Base-by-base conservation (phyloP, 2,888 invertebrate species). In the Limnephilus lunatus region DNA sequence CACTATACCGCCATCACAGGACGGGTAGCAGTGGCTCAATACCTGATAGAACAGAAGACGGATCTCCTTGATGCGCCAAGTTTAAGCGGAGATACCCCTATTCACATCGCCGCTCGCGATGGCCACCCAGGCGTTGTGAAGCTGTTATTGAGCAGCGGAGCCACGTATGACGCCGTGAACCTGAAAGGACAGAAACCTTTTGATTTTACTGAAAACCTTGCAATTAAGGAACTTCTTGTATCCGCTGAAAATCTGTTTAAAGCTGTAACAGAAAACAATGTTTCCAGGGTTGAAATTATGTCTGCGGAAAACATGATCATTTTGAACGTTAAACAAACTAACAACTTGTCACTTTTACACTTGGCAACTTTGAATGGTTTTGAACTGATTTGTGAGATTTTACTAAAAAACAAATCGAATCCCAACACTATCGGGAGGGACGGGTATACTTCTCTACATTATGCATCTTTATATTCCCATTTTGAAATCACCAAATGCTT, bases 161-260 rank as follows among this genome's bases (percentile, higher is more conserved):
- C 87, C 48, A 68, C 31, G n/a, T 87, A 87, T 32, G 32, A 87
- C 9, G 30, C 30, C 14, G 15, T 14, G 3, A 68, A 53, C 31
- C 30, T 31, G 15, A 15, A 7, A 1, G 53, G 31, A 30, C 32
- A 48, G 19, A 87, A 30, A 53, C 87, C 68, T 31, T 31, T 14
- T 19, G 31, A 68, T 53, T 87, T 53, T 0, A 53, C 87, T 53
- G 31, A 25, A 9, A 32, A 87, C n/a, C 2, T 30, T 53, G 31
- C 15, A 7, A 32, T 87, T 32, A 31, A 12, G n/a, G 53, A 68
- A 3, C 31, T 48, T 31, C 48, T 87, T 1, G 19, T 31, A 19
- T 48, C 31, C 15, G 30, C 15, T 48, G 48, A 53, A 53, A 48
- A 14, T 15, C 87, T 87, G n/a, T 87, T 87, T 87, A 68, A 87